Evolutionary conservation across 1,140 invertebrate species (phyloP).

Genomic region (Asbolus verrucosus): DNA sequence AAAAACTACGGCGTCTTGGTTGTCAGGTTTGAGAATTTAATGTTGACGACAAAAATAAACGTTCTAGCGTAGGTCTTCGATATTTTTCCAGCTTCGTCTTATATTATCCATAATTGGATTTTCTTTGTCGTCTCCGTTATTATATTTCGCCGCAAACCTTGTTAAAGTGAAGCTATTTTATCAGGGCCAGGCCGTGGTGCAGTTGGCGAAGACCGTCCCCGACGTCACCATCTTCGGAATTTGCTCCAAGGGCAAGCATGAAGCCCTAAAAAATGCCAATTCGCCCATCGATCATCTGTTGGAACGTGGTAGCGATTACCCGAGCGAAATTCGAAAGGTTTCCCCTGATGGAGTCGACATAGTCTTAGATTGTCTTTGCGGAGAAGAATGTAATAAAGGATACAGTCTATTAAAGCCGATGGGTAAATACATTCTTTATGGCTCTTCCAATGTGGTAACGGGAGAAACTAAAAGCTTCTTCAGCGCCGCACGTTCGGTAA

Average conservation of each 20-base stretch:
- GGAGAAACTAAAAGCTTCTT: constrained; percentile 92
- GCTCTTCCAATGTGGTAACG: constrained; percentile 86
- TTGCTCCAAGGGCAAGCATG: constrained; percentile 87
- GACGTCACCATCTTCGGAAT: constrained; percentile 88
- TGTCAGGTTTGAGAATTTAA: too few species aligned
- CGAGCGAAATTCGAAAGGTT: constrained; percentile 84
- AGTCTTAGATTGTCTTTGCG: constrained; percentile 88
- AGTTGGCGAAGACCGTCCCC: constrained; percentile 84
- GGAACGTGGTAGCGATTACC: constrained; percentile 83
- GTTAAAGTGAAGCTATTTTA: constrained; percentile 47
- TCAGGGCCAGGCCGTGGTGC: constrained; percentile 86
- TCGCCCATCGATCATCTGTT: constrained; percentile 81
- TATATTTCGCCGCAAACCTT: constrained; percentile 33
- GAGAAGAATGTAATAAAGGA: constrained; percentile 88
- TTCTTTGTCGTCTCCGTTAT: constrained; percentile 12
- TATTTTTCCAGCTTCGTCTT: constrained; percentile 30
- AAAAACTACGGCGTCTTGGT: too few species aligned
- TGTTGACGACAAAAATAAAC: neutral
- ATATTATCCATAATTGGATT: constrained; percentile 16
- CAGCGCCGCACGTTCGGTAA: constrained; percentile 86
- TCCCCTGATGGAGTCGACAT: constrained; percentile 86
- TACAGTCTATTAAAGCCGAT: constrained; percentile 88
- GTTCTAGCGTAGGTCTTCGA: neutral
- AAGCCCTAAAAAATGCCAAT: constrained; percentile 76
- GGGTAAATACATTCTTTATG: constrained; percentile 90